Conservation (phyloP, 2,113 vertebrate genomes). For the Gulo gulo region DNA sequence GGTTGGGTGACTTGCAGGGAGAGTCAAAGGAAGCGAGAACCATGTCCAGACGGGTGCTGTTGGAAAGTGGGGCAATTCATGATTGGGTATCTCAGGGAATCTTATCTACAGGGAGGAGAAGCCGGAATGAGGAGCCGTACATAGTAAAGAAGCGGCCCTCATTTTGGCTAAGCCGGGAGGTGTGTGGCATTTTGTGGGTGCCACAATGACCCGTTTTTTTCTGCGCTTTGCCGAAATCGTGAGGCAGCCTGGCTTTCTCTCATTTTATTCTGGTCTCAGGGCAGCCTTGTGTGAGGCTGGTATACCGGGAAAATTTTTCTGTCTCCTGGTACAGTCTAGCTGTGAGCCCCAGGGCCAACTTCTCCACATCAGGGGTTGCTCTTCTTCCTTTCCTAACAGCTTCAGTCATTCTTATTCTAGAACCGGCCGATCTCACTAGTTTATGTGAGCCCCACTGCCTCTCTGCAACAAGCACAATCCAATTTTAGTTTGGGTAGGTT, state of each 20-base stretch:
- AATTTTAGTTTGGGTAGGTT: background rate
- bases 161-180: background rate
- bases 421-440: background rate
- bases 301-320: background rate
- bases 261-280: background rate
- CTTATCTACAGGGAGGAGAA: background rate
- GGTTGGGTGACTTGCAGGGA: background rate
- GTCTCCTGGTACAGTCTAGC: background rate
- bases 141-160: background rate
- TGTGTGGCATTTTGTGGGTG: background rate
- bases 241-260: background rate
- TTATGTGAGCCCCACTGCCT: background rate
- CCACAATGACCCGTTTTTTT: background rate
- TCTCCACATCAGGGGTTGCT: background rate
- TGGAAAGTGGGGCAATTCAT: background rate
- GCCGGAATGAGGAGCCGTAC: background rate
- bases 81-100: background rate
- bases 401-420: background rate
- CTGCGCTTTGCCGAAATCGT: background rate
- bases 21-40: background rate
- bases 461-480: background rate
- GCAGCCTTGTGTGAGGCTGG: background rate
- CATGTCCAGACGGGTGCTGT: background rate
- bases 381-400: background rate
- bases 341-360: background rate